Conservation (phyloP, 2,113 vertebrate genomes). For the Ondatra zibethicus region DNA sequence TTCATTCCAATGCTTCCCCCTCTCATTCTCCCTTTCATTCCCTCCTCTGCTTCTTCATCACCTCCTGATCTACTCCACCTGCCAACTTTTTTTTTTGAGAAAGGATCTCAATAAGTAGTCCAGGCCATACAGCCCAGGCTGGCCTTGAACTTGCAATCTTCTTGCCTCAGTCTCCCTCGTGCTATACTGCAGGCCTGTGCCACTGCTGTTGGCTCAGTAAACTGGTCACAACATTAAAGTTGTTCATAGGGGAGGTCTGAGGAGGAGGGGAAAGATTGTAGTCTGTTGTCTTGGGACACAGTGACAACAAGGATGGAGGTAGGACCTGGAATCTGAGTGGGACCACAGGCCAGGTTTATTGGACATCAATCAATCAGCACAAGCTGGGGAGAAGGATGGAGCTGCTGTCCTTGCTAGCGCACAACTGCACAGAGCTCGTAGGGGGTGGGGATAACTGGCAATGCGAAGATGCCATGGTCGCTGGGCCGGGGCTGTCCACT, state of each 20-base stretch:
- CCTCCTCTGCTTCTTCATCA: not conserved
- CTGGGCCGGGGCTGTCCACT: slow-evolving; percentile 75
- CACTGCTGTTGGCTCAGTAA: not conserved
- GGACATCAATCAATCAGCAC: too few relatives aligned
- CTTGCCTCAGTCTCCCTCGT: not conserved
- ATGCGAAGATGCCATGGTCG: rapidly evolving
- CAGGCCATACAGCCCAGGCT: rapidly evolving
- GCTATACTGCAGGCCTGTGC: not conserved
- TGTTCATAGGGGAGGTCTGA: too few relatives aligned
- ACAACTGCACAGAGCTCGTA: slow-evolving; percentile 76
- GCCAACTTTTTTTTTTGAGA: not conserved
- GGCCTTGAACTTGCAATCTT: not conserved
- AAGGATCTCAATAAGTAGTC: rapidly evolving
- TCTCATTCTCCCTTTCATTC: not conserved
- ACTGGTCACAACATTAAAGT: not conserved
- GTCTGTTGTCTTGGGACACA: not conserved
- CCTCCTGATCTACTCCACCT: rapidly evolving
- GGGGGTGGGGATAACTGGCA: not conserved
- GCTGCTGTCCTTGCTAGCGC: slow-evolving; percentile 51
- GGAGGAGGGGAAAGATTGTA: too few relatives aligned
- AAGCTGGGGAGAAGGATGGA: not conserved
- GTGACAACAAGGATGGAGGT: rapidly evolving
- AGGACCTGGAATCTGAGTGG: too few relatives aligned
- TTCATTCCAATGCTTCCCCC: not conserved
- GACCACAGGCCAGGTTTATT: not conserved